Evolutionary conservation across 1,140 invertebrate species (phyloP).

Genomic region (Drosophila trapezifrons): DNA sequence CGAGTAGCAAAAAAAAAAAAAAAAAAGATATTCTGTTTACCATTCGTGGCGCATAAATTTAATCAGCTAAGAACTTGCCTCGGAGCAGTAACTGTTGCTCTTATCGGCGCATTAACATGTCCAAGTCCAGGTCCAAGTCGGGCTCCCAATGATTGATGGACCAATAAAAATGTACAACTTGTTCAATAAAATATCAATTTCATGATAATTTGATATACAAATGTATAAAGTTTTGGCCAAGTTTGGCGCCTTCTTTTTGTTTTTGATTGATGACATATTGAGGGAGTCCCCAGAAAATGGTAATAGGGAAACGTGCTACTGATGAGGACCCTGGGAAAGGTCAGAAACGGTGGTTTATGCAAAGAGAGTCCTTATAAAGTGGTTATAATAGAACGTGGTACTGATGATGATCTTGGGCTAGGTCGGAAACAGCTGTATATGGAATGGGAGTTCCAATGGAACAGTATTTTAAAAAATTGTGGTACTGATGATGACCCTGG

Average conservation of each 20-base stretch:
- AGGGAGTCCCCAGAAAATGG: not conserved
- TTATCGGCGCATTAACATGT: too few species aligned
- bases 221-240: not conserved
- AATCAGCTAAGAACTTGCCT: not conserved
- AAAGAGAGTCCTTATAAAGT: too few species aligned
- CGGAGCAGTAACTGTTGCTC: not conserved
- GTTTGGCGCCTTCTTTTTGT: not conserved
- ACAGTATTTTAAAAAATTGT: too few species aligned
- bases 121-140: not conserved
- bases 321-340: too few species aligned
- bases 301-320: not conserved
- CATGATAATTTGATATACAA: not conserved
- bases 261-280: conserved; percentile 6
- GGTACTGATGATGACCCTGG: too few species aligned
- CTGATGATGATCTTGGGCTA: too few species aligned
- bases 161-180: conserved; percentile 2
- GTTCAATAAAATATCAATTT: conserved; percentile 19
- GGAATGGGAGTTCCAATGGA: too few species aligned
- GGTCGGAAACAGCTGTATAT: too few species aligned
- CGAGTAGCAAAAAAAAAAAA: too few species aligned
- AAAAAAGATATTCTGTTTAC: conserved; percentile 1
- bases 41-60: not conserved
- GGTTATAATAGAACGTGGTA: not conserved
- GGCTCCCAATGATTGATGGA: not conserved
- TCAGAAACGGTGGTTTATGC: too few species aligned